Evolutionary conservation across 2,888 invertebrate species (phyloP), one percentile per base, ranked within the genome.

Genomic region (Polyploca ridens): DNA sequence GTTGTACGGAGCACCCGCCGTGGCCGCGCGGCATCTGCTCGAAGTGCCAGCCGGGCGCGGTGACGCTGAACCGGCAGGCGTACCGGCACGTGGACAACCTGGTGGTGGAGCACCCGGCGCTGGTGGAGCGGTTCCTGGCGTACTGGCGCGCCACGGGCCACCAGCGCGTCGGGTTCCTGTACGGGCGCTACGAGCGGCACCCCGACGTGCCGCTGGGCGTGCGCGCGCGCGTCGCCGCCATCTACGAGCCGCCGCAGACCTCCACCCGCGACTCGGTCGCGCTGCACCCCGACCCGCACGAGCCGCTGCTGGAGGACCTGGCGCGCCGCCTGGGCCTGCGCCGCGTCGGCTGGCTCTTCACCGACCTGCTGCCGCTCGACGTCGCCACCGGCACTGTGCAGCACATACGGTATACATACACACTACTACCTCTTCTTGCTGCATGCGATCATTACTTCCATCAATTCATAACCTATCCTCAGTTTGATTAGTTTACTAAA

Each of bases 11-110:
- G 87, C 99, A 99, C 94, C 98, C 98, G 63, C 99, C 99, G 71
- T 99, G 99, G 99, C 99, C 99, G 66, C 98, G 97, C 90, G 99
- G 99, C 75, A 98, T 99, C 85, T 99, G 99, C 93, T 99, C 99
- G 60, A 98, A 98, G 94, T 99, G 99, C 91, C 99, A 99, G 90
- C 99, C 99, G 14, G 98, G 97, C 86, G 99, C 99, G 54, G 97
- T 99, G 76, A 99, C 99, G 33, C 95, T 99, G 61, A 98, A 98
- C 92, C 96, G 99, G 83, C 99, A 99, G 96, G 95, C 95, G 66
- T 99, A 98, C 94, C 96, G 99, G 54, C 99, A 99, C 94, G 97
- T 99, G 63, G 99, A 99, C 92, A 99, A 99, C 94, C 97, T 99
- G 63, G 96, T 98, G 95, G 98, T 99, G 92, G 99, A 99, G 93